Conservation (phyloP, 2,888 invertebrate species). For the Phanerotoma sp. region DNA sequence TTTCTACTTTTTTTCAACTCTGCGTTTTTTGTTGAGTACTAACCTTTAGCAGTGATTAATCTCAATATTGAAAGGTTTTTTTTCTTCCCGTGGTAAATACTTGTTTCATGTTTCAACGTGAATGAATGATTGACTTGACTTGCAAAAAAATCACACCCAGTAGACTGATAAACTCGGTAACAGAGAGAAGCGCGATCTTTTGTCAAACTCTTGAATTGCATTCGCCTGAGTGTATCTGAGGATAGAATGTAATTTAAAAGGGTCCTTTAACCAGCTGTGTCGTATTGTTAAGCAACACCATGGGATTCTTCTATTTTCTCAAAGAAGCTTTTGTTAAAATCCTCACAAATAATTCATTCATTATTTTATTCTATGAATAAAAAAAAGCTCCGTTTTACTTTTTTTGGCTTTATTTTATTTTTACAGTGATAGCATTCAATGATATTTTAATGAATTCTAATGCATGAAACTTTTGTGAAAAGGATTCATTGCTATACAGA, state of each 20-base stretch:
- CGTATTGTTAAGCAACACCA: conserved; percentile 18
- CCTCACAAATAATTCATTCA: not conserved
- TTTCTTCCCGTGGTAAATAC: not conserved
- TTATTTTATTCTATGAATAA: not conserved
- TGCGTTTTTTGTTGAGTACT: no score
- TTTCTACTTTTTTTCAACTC: not conserved
- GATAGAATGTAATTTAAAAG: conserved; percentile 27
- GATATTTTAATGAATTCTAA: not conserved
- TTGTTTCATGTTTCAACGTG: not conserved
- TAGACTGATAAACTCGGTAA: conserved; percentile 13
- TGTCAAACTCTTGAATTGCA: conserved; percentile 21
- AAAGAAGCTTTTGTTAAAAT: conserved; percentile 5
- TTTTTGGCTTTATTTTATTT: no score
- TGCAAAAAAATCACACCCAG: conserved; percentile 6
- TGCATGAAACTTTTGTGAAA: not conserved
- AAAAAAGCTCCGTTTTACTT: not conserved
- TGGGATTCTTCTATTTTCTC: conserved; percentile 12
- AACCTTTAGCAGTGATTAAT: no score
- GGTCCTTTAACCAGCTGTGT: conserved; percentile 24
- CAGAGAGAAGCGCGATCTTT: conserved; percentile 19
- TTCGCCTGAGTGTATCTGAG: conserved; percentile 9
- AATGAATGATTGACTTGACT: conserved; percentile 1
- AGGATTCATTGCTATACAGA: not conserved
- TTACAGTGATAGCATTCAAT: no score
- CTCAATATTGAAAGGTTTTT: not conserved